Percentiles rank a stretch among this genome's conserved stretches.
These are phyloP conservation scores for Eupeodes corollae DNA, from an alignment of 1,140 invertebrate species.

Conservation along the genomic window DNA sequence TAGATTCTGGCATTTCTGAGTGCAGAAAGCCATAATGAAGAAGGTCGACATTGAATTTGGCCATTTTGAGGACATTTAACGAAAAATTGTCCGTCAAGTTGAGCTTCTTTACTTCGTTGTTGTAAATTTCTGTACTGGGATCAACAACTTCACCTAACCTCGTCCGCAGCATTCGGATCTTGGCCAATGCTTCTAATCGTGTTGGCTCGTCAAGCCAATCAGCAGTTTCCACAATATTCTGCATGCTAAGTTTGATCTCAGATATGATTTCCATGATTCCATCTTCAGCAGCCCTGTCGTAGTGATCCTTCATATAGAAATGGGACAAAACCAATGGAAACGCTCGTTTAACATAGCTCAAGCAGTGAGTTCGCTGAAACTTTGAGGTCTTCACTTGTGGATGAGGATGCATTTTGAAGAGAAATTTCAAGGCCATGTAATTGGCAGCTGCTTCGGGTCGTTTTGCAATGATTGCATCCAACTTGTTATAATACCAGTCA, in stretches of 20 bases:
- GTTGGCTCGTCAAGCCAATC: slow-evolving; percentile 63
- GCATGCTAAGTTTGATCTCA: slow-evolving; percentile 45
- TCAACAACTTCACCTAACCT: slow-evolving; percentile 51
- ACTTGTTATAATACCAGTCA: no score
- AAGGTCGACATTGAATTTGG: no score
- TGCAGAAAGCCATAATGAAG: no score
- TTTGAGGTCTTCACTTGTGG: slow-evolving; percentile 12
- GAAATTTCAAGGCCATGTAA: slow-evolving; percentile 23
- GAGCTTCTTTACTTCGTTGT: slow-evolving; percentile 15
- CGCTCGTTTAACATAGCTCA: no score
- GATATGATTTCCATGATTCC: no score
- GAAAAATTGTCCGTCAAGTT: neutral
- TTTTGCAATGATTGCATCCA: no score
- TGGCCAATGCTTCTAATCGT: slow-evolving; percentile 42
- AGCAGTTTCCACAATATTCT: slow-evolving; percentile 46
- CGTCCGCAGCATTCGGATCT: slow-evolving; percentile 43
- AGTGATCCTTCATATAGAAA: no score
- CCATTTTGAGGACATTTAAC: no score
- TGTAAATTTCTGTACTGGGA: slow-evolving; percentile 9
- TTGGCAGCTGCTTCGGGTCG: slow-evolving; percentile 14
- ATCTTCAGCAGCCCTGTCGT: no score
- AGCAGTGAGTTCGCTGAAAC: slow-evolving; percentile 25
- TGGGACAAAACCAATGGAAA: no score
- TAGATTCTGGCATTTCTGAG: slow-evolving; percentile 5
- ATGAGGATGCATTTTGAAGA: slow-evolving; percentile 24